Percentiles rank a stretch among this genome's conserved stretches.
Conservation (phyloP, 2,888 invertebrate species). For the Rhaphigaster nebulosa region DNA sequence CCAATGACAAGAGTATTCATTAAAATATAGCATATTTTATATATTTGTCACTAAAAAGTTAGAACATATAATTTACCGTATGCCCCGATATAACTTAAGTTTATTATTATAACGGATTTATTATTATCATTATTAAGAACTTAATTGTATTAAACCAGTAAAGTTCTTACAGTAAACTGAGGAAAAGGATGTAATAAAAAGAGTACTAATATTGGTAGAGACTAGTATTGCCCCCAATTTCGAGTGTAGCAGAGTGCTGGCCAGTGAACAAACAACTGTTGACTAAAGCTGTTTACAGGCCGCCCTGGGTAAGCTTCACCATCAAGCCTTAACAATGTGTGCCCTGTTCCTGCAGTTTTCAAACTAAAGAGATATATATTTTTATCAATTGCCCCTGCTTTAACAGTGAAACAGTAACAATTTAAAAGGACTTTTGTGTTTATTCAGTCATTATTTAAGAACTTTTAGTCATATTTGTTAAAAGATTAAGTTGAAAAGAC, state of each 20-base stretch:
- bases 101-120: too few species aligned
- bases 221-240: neutral
- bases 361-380: neutral
- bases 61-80: too few species aligned
- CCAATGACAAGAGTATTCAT: too few species aligned
- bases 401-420: neutral
- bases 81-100: too few species aligned
- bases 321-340: neutral
- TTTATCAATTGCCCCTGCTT: neutral
- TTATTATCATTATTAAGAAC: too few species aligned
- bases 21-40: too few species aligned
- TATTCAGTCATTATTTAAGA: neutral
- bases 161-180: neutral
- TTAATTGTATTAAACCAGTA: too few species aligned
- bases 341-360: neutral
- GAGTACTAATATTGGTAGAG: neutral
- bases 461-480: neutral
- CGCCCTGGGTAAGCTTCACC: neutral
- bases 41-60: too few species aligned
- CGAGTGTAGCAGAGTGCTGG: neutral
- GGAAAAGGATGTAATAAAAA: neutral
- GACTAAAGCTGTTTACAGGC: constrained; percentile 8
- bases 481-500: too few species aligned
- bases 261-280: neutral
- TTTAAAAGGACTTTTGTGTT: neutral